These are phyloP conservation scores for Psilopsiagon aymara DNA, from an alignment of 2,113 vertebrate genomes.

Conservation along the genomic window DNA sequence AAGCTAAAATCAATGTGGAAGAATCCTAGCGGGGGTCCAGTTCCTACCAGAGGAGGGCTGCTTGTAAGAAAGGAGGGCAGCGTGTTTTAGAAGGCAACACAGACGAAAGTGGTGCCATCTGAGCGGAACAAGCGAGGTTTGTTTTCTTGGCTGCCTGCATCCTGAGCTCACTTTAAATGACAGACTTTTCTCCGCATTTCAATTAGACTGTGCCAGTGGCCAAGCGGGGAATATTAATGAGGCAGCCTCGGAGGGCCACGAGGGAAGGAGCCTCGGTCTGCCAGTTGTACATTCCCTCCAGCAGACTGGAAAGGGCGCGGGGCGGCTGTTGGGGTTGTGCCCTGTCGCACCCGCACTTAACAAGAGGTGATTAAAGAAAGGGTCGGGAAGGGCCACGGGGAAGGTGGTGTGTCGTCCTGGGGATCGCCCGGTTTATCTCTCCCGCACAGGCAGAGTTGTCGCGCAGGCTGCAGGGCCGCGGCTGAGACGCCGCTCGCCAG, in stretches of 20 bases:
- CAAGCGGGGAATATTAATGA: slow-evolving; percentile 73
- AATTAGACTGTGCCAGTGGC: slow-evolving; percentile 71
- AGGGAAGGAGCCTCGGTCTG: background rate
- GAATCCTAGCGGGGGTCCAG: background rate
- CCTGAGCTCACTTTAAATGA: slow-evolving; percentile 49
- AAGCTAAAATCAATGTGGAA: background rate
- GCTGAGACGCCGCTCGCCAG: background rate
- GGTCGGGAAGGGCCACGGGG: background rate
- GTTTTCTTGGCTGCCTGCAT: slow-evolving; percentile 17
- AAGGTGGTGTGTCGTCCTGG: fast-evolving
- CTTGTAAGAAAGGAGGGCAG: background rate
- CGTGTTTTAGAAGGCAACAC: background rate
- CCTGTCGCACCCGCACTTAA: background rate
- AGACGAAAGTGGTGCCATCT: background rate
- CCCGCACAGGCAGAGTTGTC: background rate
- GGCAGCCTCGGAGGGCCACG: background rate
- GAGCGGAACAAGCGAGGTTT: background rate
- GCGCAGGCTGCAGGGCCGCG: background rate
- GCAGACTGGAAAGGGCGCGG: background rate
- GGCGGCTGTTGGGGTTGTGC: background rate
- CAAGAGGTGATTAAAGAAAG: background rate
- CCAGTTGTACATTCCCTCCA: background rate
- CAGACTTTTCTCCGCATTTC: slow-evolving; percentile 70
- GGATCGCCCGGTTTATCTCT: fast-evolving
- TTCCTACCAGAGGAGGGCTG: background rate